Evolutionary conservation across 2,113 vertebrate species (phyloP).

Genomic region (Ptyas mucosa): DNA sequence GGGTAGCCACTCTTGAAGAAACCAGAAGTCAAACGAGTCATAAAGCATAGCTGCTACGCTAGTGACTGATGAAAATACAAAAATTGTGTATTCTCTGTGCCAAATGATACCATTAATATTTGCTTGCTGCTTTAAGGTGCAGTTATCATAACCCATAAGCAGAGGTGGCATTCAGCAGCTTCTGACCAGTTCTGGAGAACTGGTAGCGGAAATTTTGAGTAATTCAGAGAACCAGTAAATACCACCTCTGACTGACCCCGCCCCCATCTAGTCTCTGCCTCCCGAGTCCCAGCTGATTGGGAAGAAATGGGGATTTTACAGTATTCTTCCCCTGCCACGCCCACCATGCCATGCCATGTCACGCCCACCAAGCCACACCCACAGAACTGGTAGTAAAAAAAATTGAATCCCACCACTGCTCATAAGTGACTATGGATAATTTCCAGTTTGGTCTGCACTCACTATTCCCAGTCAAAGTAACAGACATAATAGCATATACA

Average conservation of each 20-base stretch:
- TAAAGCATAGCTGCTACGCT: not conserved
- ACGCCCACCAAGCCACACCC: no score
- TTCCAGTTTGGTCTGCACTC: not conserved
- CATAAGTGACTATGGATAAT: not conserved
- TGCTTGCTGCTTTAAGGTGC: not conserved
- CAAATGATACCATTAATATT: not conserved
- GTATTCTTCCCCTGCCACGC: no score
- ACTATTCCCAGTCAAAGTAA: not conserved
- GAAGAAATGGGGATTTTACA: no score
- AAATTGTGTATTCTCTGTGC: not conserved
- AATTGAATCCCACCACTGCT: not conserved
- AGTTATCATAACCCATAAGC: not conserved
- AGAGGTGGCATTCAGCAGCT: no score
- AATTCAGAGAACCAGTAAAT: no score
- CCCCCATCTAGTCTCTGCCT: no score
- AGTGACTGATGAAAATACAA: not conserved
- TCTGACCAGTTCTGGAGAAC: no score
- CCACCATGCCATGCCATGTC: no score
- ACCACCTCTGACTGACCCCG: no score
- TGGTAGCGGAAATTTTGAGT: no score
- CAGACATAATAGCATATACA: not conserved
- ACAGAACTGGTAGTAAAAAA: no score
- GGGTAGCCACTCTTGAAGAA: not conserved
- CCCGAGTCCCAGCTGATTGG: no score
- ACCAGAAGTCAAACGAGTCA: not conserved